A percentile compares a stretch with the other conserved stretches of the same genome.
phyloP scores from a whole-genome alignment of 2,888 invertebrate genomes.

The Dermolepida albohirtum region DNA sequence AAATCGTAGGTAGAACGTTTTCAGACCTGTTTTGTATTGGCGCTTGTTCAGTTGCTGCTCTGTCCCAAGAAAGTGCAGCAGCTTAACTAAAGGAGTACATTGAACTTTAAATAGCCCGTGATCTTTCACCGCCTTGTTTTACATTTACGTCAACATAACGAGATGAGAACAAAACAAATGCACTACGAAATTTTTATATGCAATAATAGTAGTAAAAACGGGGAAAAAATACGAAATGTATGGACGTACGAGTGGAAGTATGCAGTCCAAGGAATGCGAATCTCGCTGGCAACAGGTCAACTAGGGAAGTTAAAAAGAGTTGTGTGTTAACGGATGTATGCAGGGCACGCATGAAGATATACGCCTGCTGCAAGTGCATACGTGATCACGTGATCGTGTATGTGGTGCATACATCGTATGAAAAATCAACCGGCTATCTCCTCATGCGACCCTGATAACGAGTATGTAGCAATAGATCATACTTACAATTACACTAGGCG shows the following conservation, averaged over 20 bases:
- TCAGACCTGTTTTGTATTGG: too few relatives aligned
- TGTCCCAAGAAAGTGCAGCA: too few relatives aligned
- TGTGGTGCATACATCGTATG: conserved; percentile 47
- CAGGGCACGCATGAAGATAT: conserved; percentile 27
- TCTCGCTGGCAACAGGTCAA: background rate
- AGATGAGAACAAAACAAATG: background rate
- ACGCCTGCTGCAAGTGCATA: conserved; percentile 40
- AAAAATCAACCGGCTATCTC: conserved; percentile 41
- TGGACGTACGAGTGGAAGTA: too few relatives aligned
- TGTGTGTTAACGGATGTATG: conserved; percentile 23
- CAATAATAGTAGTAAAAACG: too few relatives aligned
- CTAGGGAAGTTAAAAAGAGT: background rate
- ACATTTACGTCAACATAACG: conserved; percentile 8
- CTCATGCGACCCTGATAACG: conserved; percentile 58
- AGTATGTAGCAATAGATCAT: conserved; percentile 65
- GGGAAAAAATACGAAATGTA: too few relatives aligned
- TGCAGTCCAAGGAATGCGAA: too few relatives aligned
- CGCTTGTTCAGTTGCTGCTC: too few relatives aligned
- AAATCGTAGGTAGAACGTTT: too few relatives aligned
- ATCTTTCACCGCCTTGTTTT: conserved; percentile 27
- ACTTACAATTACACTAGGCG: conserved; percentile 49
- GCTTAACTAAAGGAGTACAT: conserved; percentile 13
- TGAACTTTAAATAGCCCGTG: conserved; percentile 21
- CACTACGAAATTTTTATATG: too few relatives aligned
- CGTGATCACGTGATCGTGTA: conserved; percentile 46